These are phyloP conservation scores for Leguminivora glycinivorella DNA, from an alignment of 1,140 invertebrate species.

Conservation along the genomic window DNA sequence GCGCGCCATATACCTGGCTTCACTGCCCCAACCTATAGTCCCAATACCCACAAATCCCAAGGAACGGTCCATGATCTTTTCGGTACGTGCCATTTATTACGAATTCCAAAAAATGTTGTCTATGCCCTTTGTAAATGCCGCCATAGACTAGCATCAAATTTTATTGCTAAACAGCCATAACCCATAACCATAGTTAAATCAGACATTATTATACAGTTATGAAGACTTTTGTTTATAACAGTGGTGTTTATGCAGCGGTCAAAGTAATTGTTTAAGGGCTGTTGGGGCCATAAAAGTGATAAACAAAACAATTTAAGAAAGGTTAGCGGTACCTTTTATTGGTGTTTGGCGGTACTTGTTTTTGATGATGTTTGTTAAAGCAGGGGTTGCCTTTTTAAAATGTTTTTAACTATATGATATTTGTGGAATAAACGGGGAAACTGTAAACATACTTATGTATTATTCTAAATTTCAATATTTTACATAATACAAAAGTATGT, in stretches of 20 bases:
- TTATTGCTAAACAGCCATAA: not conserved
- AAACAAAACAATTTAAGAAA: not conserved
- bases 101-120: conserved; percentile 40
- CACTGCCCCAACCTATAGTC: conserved; percentile 29
- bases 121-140: conserved; percentile 42
- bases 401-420: no score
- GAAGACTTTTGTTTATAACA: conserved; percentile 8
- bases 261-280: conserved; percentile 2
- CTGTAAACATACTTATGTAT: no score
- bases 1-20: conserved; percentile 57
- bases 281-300: not conserved
- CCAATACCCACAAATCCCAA: conserved; percentile 39
- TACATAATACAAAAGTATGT: no score
- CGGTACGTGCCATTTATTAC: conserved; percentile 57
- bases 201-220: conserved; percentile 6
- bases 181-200: conserved; percentile 7
- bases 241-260: conserved; percentile 37
- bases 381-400: not conserved
- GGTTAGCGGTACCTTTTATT: not conserved
- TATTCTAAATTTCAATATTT: no score
- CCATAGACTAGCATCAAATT: conserved; percentile 7
- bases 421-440: no score
- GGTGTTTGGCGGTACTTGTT: not conserved
- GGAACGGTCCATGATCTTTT: conserved; percentile 48
- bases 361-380: not conserved